Evolutionary conservation across 2,888 invertebrate genomes (phyloP), one percentile per base, ranked within the genome.

Genomic region (Patella ulyssiponensis): DNA sequence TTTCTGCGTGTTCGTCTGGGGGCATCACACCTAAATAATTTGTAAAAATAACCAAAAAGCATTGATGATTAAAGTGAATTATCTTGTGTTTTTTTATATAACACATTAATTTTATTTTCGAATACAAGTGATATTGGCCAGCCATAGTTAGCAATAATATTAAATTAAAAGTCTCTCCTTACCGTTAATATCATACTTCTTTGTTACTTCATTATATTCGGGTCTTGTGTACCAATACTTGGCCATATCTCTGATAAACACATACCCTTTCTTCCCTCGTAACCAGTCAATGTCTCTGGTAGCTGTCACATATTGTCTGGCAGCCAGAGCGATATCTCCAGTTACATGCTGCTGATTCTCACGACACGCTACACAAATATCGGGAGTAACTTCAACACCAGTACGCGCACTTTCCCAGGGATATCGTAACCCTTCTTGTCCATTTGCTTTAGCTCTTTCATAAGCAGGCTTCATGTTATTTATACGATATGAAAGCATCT

Each of bases 241-340:
- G 9, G 90, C 90, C 17, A 90, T 87, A 27, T 84, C 87, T 69
- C 80, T 74, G 33, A 88, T 83, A 64, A 88, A 83, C 76, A 88
- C 86, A 75, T 83, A 85, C 1, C 85, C 85, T 51, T 85, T 81
- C 9, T 84, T 84, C 15, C 80, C 70, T 0, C 70, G 79, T 72
- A 89, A 78, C 74, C 85, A 87, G 33, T 85, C 80, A 1, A 79
- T 81, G 79, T 90, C 90, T 23, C 84, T 73, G 0, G 90, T 88
- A 78, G 87, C 85, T 71, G 87, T 83, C 44, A 87, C 81, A 77
- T 89, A 90, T 74, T 88, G 88, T 20, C 88, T 78, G 20, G 88
- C 86, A 14, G 87, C 89, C 72, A 87, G 82, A 1, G 87, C 86
- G 14, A 91, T 85, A 53, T 87, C 90, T 7, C 88, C 89, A n/a